Conservation (phyloP, 2,888 invertebrate species). For the Lucinisca nassula region DNA sequence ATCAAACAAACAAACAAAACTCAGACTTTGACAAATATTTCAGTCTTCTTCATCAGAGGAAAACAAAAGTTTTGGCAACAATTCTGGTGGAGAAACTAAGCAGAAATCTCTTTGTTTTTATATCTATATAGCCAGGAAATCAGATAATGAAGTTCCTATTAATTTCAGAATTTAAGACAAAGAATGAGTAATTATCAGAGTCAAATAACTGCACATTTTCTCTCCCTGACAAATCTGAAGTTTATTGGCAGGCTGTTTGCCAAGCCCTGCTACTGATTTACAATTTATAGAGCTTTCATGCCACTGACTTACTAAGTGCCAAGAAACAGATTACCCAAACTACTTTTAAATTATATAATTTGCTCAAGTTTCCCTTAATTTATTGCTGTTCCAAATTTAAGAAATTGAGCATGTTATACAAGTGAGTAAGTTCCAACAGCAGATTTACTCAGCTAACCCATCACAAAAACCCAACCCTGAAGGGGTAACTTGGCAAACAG, state of each 20-base stretch:
- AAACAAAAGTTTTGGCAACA: not conserved
- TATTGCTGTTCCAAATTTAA: no score
- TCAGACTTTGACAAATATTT: no score
- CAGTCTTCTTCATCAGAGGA: no score
- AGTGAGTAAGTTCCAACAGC: no score
- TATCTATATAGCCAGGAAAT: not conserved
- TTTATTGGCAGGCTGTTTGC: not conserved
- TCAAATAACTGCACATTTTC: not conserved
- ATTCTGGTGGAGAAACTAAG: not conserved
- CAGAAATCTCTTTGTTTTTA: not conserved
- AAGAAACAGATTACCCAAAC: no score
- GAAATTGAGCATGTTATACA: no score
- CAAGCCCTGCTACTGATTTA: not conserved
- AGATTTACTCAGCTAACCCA: no score
- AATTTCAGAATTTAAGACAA: conserved; percentile 12
- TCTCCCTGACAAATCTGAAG: not conserved
- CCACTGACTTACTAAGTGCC: not conserved
- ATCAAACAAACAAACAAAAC: no score
- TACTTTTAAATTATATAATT: no score
- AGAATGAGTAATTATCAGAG: not conserved
- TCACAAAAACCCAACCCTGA: no score
- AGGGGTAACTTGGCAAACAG: no score
- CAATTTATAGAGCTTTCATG: not conserved
- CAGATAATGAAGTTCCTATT: conserved; percentile 1
- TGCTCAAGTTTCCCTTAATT: no score